Evolutionary conservation across 2,888 invertebrate species (phyloP).

Genomic region (Eucriotettix oculatus): DNA sequence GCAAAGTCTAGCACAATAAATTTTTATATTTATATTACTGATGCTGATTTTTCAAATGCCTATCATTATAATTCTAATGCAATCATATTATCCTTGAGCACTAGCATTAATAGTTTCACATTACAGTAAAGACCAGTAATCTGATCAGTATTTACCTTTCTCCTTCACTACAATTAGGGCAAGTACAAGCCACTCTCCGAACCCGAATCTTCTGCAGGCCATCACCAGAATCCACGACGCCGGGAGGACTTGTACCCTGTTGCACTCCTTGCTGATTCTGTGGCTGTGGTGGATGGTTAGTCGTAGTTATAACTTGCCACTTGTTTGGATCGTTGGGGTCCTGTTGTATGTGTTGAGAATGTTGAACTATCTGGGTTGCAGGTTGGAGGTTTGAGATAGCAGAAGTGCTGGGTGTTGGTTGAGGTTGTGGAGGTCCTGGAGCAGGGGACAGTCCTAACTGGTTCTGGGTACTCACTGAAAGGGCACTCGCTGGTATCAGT

Average conservation of each 20-base stretch:
- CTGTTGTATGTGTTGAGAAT: conserved; percentile 34
- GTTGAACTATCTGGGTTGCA: conserved; percentile 20
- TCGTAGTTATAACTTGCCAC: conserved; percentile 53
- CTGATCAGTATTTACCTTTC: conserved; percentile 39
- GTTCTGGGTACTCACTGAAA: conserved; percentile 20
- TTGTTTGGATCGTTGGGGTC: conserved; percentile 70
- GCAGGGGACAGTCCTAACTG: conserved; percentile 11
- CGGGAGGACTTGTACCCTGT: conserved; percentile 10
- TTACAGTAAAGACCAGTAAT: too few species aligned
- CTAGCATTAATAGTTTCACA: too few species aligned
- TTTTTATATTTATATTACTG: too few species aligned
- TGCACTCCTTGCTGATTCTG: conserved; percentile 9
- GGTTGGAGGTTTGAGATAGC: conserved; percentile 13
- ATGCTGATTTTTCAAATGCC: too few species aligned
- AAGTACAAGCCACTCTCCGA: conserved; percentile 88
- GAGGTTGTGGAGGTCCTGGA: neutral
- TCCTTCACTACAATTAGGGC: conserved; percentile 89
- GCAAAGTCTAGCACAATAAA: too few species aligned
- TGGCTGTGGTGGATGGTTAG: conserved; percentile 9
- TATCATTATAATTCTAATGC: too few species aligned
- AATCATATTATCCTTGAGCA: too few species aligned
- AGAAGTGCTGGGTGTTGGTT: neutral
- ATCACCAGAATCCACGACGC: conserved; percentile 1
- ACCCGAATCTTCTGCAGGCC: conserved; percentile 34
- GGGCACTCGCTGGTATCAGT: conserved; percentile 50